Evolutionary conservation across 2,888 invertebrate genomes (phyloP).

Genomic region (Hypolimnas misippus): DNA sequence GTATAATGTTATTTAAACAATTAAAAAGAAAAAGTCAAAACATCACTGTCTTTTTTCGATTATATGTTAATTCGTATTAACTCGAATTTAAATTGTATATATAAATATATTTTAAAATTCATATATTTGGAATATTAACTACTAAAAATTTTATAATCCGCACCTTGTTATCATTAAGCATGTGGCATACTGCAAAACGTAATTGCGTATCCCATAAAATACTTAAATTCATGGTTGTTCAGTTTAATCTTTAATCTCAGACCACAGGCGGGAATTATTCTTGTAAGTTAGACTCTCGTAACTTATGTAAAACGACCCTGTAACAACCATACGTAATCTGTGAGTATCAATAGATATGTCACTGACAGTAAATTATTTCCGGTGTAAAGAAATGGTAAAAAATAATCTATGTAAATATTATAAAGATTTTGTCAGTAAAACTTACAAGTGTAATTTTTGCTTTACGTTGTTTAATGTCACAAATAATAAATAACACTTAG

Average conservation of each 20-base stretch:
- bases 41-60: background rate
- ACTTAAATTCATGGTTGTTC: too few species aligned
- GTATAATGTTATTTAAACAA: background rate
- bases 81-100: background rate
- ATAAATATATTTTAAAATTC: slow-evolving; percentile 2
- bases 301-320: too few species aligned
- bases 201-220: too few species aligned
- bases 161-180: background rate
- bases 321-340: too few species aligned
- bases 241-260: too few species aligned
- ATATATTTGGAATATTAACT: background rate
- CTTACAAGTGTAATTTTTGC: background rate
- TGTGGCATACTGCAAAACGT: too few species aligned
- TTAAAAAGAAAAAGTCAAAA: background rate
- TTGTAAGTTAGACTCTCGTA: too few species aligned
- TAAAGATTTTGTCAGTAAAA: background rate
- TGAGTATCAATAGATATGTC: too few species aligned
- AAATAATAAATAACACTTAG: background rate
- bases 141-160: background rate
- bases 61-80: background rate
- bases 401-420: background rate
- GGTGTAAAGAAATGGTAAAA: too few species aligned
- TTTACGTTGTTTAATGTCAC: background rate
- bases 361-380: too few species aligned
- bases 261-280: too few species aligned